Percentiles rank a stretch among this genome's conserved stretches.
These are phyloP conservation scores for Rosalia funebris DNA, from an alignment of 2,888 invertebrate genomes.

Conservation along the genomic window DNA sequence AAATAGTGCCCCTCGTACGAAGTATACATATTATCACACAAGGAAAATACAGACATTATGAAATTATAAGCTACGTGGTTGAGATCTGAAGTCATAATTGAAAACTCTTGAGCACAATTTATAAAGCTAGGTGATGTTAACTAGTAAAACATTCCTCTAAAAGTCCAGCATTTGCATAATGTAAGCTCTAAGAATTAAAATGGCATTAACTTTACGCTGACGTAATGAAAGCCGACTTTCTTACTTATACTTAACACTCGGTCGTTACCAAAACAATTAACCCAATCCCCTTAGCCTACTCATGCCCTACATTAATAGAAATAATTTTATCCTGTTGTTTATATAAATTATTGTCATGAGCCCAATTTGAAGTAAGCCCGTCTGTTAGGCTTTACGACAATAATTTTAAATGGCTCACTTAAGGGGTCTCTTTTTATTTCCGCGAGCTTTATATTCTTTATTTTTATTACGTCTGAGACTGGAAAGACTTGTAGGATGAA, in stretches of 20 bases:
- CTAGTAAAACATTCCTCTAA: conserved; percentile 26
- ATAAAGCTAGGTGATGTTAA: conserved; percentile 20
- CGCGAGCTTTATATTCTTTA: not conserved
- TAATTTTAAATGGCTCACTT: conserved; percentile 11
- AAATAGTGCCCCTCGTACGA: too few relatives aligned
- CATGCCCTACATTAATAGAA: conserved; percentile 14
- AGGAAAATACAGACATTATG: too few relatives aligned
- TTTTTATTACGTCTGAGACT: not conserved
- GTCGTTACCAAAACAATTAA: conserved; percentile 25
- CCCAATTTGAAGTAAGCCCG: conserved; percentile 1
- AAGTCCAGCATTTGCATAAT: conserved; percentile 22
- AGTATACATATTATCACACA: too few relatives aligned
- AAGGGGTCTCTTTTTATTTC: not conserved
- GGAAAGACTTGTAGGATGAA: not conserved
- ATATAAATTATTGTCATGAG: conserved; percentile 15
- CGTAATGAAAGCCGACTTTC: conserved; percentile 25
- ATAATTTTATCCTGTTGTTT: conserved; percentile 11
- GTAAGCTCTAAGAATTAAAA: conserved; percentile 26
- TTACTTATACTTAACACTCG: conserved; percentile 25
- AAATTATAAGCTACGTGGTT: too few relatives aligned
- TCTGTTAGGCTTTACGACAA: conserved; percentile 4
- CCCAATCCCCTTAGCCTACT: conserved; percentile 21
- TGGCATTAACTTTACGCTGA: conserved; percentile 28
- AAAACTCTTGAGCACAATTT: conserved; percentile 22
- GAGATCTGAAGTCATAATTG: too few relatives aligned